A percentile compares a stretch with the other conserved stretches of the same genome.
Evolutionary conservation across 2,888 invertebrate species (phyloP).

Genomic region (Dasysyrphus tricinctus): DNA sequence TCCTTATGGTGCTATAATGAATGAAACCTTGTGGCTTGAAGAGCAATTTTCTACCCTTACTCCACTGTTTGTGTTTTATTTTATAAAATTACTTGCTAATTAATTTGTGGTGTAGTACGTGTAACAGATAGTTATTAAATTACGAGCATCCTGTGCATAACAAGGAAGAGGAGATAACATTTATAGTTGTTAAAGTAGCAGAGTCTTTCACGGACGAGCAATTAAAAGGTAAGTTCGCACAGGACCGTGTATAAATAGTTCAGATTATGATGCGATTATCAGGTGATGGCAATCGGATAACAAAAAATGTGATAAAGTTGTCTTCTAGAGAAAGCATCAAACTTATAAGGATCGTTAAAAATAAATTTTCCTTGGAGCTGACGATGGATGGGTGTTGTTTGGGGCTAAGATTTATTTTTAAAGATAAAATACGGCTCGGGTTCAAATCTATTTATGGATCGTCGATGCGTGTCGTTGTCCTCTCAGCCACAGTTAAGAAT

Average conservation of each 20-base stretch:
- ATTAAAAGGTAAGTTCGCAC: slow-evolving; percentile 60
- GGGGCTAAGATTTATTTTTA: slow-evolving; percentile 59
- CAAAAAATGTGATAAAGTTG: slow-evolving; percentile 19
- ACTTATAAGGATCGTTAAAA: slow-evolving; percentile 3
- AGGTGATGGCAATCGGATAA: slow-evolving; percentile 8
- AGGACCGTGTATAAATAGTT: background rate
- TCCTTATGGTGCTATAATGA: slow-evolving; percentile 48
- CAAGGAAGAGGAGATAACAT: slow-evolving; percentile 13
- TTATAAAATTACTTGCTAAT: slow-evolving; percentile 42
- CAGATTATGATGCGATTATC: slow-evolving; percentile 20
- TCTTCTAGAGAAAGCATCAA: background rate
- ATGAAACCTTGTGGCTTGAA: slow-evolving; percentile 43
- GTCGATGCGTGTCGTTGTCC: slow-evolving; percentile 57
- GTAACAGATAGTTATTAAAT: background rate
- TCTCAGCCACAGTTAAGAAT: slow-evolving; percentile 13
- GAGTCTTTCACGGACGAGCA: slow-evolving; percentile 31
- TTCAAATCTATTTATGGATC: slow-evolving; percentile 58
- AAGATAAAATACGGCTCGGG: slow-evolving; percentile 30
- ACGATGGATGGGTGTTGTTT: slow-evolving; percentile 2
- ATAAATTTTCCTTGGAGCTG: slow-evolving; percentile 24
- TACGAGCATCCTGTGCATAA: slow-evolving; percentile 38
- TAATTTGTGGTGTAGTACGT: slow-evolving; percentile 16
- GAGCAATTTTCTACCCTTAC: slow-evolving; percentile 20
- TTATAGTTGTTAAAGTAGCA: slow-evolving; percentile 13
- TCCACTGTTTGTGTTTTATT: slow-evolving; percentile 34